Conservation (phyloP, 1,140 invertebrate species). For the Platyscapa corneri region DNA sequence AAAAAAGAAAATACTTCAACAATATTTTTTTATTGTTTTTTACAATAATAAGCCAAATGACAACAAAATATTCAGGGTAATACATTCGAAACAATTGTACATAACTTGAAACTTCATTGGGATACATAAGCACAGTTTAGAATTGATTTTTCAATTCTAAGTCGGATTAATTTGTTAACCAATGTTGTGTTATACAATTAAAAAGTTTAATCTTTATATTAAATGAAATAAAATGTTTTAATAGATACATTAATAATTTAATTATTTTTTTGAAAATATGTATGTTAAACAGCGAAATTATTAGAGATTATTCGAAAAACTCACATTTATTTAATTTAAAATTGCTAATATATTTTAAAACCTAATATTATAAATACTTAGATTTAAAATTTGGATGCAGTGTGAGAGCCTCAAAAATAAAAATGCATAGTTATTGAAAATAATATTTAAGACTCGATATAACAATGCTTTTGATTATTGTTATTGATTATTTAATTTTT, state of each 20-base stretch:
- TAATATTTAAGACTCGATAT: neutral
- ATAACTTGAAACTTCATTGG: conserved; percentile 1
- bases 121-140: neutral
- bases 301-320: too few species aligned
- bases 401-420: conserved; percentile 25
- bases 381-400: conserved; percentile 10
- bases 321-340: neutral
- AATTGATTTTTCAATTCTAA: neutral
- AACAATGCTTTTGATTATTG: neutral
- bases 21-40: conserved; percentile 49
- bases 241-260: neutral
- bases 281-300: neutral
- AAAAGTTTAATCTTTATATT: neutral
- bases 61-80: conserved; percentile 36
- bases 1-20: conserved; percentile 33
- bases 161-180: neutral
- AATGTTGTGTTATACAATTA: neutral
- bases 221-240: neutral
- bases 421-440: conserved; percentile 7
- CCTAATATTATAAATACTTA: conserved; percentile 6
- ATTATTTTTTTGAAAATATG: neutral
- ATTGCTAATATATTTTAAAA: neutral
- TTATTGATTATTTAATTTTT: conserved; percentile 28
- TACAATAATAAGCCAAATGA: conserved; percentile 41
- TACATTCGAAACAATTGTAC: conserved; percentile 19